Percentiles rank a stretch among this genome's conserved stretches.
phyloP scores from a whole-genome alignment of 2,888 invertebrate species.

The Galerucella nymphaeae region DNA sequence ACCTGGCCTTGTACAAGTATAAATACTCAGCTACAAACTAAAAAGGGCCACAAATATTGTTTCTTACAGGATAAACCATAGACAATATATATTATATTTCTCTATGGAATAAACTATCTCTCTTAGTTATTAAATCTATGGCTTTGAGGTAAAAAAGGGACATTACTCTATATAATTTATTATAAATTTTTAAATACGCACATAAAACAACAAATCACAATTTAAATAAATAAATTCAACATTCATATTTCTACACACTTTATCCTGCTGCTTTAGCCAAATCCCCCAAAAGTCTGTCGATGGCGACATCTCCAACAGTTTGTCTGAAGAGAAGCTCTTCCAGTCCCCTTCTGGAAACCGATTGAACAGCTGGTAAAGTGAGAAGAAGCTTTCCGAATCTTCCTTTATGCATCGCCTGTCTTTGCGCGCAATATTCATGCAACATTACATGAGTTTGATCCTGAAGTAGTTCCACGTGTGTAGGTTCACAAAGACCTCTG shows the following conservation, averaged over 20 bases:
- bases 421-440: slow-evolving; percentile 74
- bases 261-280: slow-evolving; percentile 66
- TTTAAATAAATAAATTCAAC: slow-evolving; percentile 7
- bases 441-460: slow-evolving; percentile 84
- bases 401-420: slow-evolving; percentile 62
- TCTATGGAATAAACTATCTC: too few relatives aligned
- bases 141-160: too few relatives aligned
- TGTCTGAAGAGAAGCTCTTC: slow-evolving; percentile 83
- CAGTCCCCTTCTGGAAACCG: slow-evolving; percentile 62
- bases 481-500: slow-evolving; percentile 71
- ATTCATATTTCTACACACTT: background rate
- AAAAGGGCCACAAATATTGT: too few relatives aligned
- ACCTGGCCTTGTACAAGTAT: too few relatives aligned
- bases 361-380: slow-evolving; percentile 74
- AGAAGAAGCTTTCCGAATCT: slow-evolving; percentile 81
- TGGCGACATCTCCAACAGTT: slow-evolving; percentile 79
- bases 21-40: too few relatives aligned
- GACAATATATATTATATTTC: too few relatives aligned
- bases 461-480: slow-evolving; percentile 76
- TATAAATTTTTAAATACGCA: slow-evolving; percentile 2
- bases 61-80: too few relatives aligned
- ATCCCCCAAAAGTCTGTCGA: slow-evolving; percentile 76
- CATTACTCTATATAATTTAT: background rate
- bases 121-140: too few relatives aligned
- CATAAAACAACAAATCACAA: slow-evolving; percentile 16